Evolutionary conservation across 2,888 invertebrate genomes (phyloP), one percentile per base, ranked within the genome.

Genomic region (Cremastobaeus sp.): DNA sequence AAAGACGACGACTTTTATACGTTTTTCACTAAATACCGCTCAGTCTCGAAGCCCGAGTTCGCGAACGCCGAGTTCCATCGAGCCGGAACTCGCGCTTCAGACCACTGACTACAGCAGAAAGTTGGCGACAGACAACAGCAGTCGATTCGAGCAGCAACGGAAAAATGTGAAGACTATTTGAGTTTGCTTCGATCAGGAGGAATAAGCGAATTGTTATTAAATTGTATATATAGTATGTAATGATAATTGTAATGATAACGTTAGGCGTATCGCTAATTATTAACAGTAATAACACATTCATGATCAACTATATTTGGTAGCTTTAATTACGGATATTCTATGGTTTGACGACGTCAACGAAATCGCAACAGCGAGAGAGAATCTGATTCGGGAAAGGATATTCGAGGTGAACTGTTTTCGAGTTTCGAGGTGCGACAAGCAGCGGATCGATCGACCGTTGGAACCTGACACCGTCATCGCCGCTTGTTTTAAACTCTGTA

Each of bases 201-300:
- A 70, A 77, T 74, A 78, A 73, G 72, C 78, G 65, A 79, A 78
- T 85, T 84, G 84, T 86, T 86, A 82, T 70, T 39, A 32, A 82
- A 81, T 84, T 86, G 86, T 86, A 86, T 85, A 86, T 86, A 86
- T 84, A 83, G 83, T 78, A 79, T 83, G 71, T 65, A 71, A 57
- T 64, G 12, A 84, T 78, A 77, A 78, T 77, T 76, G 78, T 83
- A 80, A 81, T 74, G 75, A 81, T 84, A 82, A 82, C 76, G 78
- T 78, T 83, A 84, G 81, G 78, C 76, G 75, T 84, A 83, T 78
- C 68, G 77, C 78, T 83, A 83, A 41, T 81, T 78, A 84, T 81
- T 82, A 78, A 83, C 37, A 82, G 79, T 82, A 81, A 79, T 79
- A 68, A 71, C 77, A 82, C 77, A 76, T 81, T 77, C 81, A 85